Evolutionary conservation across 2,888 invertebrate genomes (phyloP).

Genomic region (Maniola hyperantus): DNA sequence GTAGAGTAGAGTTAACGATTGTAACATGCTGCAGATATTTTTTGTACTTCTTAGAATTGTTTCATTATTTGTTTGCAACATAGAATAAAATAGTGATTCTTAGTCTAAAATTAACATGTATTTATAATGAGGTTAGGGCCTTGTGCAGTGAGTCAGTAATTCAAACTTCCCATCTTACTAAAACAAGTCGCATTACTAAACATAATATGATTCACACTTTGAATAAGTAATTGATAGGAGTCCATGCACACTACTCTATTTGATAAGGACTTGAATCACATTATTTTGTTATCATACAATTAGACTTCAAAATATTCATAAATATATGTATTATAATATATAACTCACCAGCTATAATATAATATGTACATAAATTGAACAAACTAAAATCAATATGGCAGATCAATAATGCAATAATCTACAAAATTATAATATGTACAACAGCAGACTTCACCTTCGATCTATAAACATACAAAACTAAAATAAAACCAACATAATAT

Average conservation of each 20-base stretch:
- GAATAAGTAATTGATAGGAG: conserved; percentile 25
- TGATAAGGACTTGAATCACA: conserved; percentile 35
- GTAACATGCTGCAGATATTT: not conserved
- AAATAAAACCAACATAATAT: conserved; percentile 72
- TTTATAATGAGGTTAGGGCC: conserved; percentile 22
- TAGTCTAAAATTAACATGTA: conserved; percentile 18
- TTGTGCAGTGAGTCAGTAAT: conserved; percentile 19
- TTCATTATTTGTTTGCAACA: conserved; percentile 4
- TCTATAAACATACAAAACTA: conserved; percentile 69
- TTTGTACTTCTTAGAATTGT: conserved; percentile 6
- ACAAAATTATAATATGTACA: conserved; percentile 43
- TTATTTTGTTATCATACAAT: conserved; percentile 24
- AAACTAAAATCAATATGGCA: conserved; percentile 43
- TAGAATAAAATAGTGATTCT: conserved; percentile 3
- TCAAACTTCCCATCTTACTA: conserved; percentile 26
- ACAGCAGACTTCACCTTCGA: conserved; percentile 45
- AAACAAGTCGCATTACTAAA: conserved; percentile 22
- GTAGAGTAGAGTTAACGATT: not conserved
- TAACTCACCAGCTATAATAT: conserved; percentile 19
- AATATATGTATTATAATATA: not conserved
- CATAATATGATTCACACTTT: conserved; percentile 28
- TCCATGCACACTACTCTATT: conserved; percentile 13
- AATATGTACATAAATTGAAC: conserved; percentile 27
- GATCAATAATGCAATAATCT: conserved; percentile 44
- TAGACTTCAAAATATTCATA: conserved; percentile 10